Evolutionary conservation across 2,113 vertebrate genomes (phyloP).

Genomic region (Tiliqua scincoides): DNA sequence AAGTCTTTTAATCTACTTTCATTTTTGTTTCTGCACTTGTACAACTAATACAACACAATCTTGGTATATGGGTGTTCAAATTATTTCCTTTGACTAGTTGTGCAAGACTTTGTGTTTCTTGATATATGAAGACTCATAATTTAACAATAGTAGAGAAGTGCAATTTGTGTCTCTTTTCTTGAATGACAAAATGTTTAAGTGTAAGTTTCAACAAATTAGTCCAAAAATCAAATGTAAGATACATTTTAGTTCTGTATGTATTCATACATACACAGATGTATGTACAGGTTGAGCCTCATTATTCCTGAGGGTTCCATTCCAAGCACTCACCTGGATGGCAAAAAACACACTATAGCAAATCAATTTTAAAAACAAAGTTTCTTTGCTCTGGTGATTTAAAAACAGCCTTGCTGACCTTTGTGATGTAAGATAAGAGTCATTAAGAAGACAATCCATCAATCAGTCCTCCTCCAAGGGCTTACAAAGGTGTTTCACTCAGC

Average conservation of each 20-base stretch:
- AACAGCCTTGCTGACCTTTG: too few species aligned
- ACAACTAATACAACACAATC: neutral
- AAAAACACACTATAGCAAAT: too few species aligned
- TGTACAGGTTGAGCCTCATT: neutral
- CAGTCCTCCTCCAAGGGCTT: too few species aligned
- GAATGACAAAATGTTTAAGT: neutral
- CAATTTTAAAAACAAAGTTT: too few species aligned
- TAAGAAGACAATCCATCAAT: too few species aligned
- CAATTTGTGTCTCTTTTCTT: neutral
- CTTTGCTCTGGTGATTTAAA: too few species aligned
- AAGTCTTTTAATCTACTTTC: neutral
- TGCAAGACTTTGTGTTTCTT: neutral
- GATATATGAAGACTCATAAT: neutral
- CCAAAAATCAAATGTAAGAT: neutral
- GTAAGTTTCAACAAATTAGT: neutral
- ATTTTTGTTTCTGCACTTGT: neutral
- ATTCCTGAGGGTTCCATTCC: too few species aligned
- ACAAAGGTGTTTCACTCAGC: too few species aligned
- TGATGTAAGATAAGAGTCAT: too few species aligned
- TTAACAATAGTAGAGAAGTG: neutral
- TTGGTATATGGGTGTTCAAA: neutral
- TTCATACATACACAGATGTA: neutral
- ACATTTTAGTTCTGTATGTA: neutral
- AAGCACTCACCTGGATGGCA: too few species aligned
- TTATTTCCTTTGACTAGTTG: neutral